Percentiles rank a stretch among this genome's conserved stretches.
phyloP scores from a whole-genome alignment of 1,140 invertebrate species.

The Capitella teleta region DNA sequence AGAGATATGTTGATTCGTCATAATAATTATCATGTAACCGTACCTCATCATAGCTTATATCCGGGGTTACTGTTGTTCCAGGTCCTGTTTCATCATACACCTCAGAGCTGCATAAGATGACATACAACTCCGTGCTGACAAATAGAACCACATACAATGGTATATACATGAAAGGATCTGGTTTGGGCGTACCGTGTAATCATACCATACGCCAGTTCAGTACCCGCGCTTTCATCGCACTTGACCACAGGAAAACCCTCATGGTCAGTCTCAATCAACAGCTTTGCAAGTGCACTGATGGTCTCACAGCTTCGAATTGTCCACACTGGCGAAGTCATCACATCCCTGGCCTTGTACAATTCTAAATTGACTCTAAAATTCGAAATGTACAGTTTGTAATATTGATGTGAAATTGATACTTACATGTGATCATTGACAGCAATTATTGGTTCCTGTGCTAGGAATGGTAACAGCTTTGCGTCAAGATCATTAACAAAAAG shows the following conservation, averaged over 20 bases:
- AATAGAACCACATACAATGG: not conserved
- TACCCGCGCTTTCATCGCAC: slow-evolving; percentile 16
- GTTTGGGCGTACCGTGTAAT: slow-evolving; percentile 34
- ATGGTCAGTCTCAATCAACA: slow-evolving; percentile 34
- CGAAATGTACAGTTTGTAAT: not conserved
- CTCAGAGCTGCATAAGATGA: slow-evolving; percentile 4
- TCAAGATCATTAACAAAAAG: slow-evolving; percentile 8
- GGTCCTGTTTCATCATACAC: slow-evolving; percentile 1
- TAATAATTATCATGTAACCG: no score
- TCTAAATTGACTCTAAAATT: slow-evolving; percentile 7
- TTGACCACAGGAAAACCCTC: slow-evolving; percentile 41
- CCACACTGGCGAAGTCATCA: slow-evolving; percentile 37
- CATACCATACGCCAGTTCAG: slow-evolving; percentile 29
- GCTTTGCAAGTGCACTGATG: slow-evolving; percentile 25
- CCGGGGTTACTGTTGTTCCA: not conserved
- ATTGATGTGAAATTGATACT: not conserved
- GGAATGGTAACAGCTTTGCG: slow-evolving; percentile 8
- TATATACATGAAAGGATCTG: not conserved
- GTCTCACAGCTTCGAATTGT: slow-evolving; percentile 26
- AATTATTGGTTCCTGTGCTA: slow-evolving; percentile 5
- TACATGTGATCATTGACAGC: not conserved
- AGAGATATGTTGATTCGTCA: no score
- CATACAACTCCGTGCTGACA: slow-evolving; percentile 6
- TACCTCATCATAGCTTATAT: slow-evolving; percentile 9
- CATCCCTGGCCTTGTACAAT: slow-evolving; percentile 28